phyloP scores from a whole-genome alignment of 2,797 vertebrate genomes.

The Heteromormyrus szaboi region DNA sequence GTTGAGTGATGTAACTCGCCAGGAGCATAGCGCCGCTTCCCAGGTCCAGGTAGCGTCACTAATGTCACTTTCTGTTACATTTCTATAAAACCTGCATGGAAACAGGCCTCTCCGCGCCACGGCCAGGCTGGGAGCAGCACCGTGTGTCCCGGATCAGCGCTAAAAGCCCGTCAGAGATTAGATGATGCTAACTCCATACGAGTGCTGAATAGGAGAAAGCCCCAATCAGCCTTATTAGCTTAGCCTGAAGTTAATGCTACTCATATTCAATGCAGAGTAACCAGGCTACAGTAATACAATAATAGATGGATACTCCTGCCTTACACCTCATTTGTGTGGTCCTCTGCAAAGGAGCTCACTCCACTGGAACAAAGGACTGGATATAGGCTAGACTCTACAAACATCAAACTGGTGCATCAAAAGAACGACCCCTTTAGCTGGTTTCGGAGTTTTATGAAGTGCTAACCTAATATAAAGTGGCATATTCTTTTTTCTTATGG shows the following conservation, averaged over 20 bases:
- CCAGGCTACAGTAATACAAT: neutral
- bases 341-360: neutral
- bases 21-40: neutral
- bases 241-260: neutral
- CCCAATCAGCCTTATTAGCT: neutral
- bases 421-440: neutral
- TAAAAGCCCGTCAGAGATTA: neutral
- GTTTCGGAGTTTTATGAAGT: neutral
- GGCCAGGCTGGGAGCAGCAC: neutral
- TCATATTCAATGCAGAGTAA: neutral
- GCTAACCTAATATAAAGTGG: neutral
- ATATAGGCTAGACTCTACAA: neutral
- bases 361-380: neutral
- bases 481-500: neutral
- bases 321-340: neutral
- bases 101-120: neutral
- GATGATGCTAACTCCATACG: neutral
- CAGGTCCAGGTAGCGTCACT: neutral
- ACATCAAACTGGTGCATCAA: neutral
- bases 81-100: constrained; percentile 3
- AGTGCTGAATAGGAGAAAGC: constrained; percentile 6
- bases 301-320: neutral
- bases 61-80: neutral
- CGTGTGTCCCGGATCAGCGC: neutral
- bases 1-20: neutral